phyloP scores from a whole-genome alignment of 2,797 vertebrate genomes.

The Sparidentex hasta region DNA sequence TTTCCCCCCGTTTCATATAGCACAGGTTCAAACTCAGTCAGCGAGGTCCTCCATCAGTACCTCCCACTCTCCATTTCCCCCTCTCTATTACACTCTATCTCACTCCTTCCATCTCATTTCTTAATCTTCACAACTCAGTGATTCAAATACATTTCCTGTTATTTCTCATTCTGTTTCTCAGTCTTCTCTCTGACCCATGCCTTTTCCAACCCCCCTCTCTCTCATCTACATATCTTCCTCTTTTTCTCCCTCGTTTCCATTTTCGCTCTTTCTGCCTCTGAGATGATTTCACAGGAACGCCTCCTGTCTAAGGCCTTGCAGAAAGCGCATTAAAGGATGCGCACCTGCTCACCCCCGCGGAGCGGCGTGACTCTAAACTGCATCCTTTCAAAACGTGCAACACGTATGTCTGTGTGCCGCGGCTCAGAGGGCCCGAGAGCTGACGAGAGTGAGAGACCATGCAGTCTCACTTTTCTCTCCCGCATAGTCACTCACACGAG shows the following conservation, averaged over 20 bases:
- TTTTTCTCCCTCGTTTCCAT: slow-evolving; percentile 41
- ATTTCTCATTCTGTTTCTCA: slow-evolving; percentile 39
- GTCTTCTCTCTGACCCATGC: slow-evolving; percentile 33
- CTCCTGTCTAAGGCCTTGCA: slow-evolving; percentile 53
- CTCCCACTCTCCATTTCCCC: slow-evolving; percentile 58
- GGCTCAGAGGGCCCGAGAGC: slow-evolving; percentile 52
- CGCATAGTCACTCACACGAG: slow-evolving; percentile 5
- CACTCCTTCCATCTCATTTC: slow-evolving; percentile 64
- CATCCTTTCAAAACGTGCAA: slow-evolving; percentile 42
- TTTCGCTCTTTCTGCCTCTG: slow-evolving; percentile 33
- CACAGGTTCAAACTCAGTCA: slow-evolving; percentile 50
- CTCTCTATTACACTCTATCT: slow-evolving; percentile 43
- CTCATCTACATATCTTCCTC: slow-evolving; percentile 47
- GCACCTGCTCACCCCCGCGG: slow-evolving; percentile 53
- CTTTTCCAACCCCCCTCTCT: slow-evolving; percentile 3
- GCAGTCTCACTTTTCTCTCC: slow-evolving; percentile 24
- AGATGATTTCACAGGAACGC: slow-evolving; percentile 45
- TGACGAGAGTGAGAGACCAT: slow-evolving; percentile 41
- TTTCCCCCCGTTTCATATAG: slow-evolving; percentile 43
- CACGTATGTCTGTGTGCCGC: slow-evolving; percentile 33
- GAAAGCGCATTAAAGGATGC: slow-evolving; percentile 63
- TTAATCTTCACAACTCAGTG: slow-evolving; percentile 71
- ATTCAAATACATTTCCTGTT: slow-evolving; percentile 66
- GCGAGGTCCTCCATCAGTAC: slow-evolving; percentile 58
- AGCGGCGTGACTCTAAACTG: slow-evolving; percentile 60